A percentile compares a stretch with the other conserved stretches of the same genome.
Conservation (phyloP, 2,888 invertebrate genomes). For the Agrotis exclamationis region DNA sequence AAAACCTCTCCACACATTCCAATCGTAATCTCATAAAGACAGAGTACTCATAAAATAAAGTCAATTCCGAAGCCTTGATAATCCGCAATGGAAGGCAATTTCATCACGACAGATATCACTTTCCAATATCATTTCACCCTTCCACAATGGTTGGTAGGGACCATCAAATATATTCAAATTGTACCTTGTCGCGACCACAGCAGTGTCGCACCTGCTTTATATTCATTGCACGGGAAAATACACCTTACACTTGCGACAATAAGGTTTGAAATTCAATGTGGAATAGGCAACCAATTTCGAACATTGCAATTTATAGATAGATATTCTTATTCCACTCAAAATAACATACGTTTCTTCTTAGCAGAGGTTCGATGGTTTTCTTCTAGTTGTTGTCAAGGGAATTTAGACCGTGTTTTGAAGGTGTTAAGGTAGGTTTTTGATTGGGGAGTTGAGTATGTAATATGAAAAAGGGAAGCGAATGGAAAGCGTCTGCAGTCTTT, state of each 20-base stretch:
- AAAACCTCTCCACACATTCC: constrained; percentile 31
- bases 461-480: constrained; percentile 71
- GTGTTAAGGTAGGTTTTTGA: constrained; percentile 51
- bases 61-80: constrained; percentile 69
- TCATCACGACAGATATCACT: constrained; percentile 84
- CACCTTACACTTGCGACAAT: constrained; percentile 10
- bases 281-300: constrained; percentile 75
- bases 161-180: constrained; percentile 91
- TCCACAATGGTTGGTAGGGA: constrained; percentile 71
- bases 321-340: constrained; percentile 89
- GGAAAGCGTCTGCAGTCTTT: constrained; percentile 73
- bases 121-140: constrained; percentile 82
- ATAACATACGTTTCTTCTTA: constrained; percentile 88
- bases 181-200: constrained; percentile 83
- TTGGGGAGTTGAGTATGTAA: constrained; percentile 52
- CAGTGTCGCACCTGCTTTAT: constrained; percentile 82
- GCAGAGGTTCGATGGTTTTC: constrained; percentile 82
- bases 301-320: constrained; percentile 85
- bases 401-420: constrained; percentile 48
- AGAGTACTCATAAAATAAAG: constrained; percentile 58
- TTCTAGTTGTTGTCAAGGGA: constrained; percentile 36
- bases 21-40: constrained; percentile 48
- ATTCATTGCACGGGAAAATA: constrained; percentile 58
- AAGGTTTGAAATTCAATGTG: constrained; percentile 63
- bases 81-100: constrained; percentile 81